A percentile compares a stretch with the other conserved stretches of the same genome.
phyloP scores from a whole-genome alignment of 2,113 vertebrate species.

The Oxyura jamaicensis region DNA sequence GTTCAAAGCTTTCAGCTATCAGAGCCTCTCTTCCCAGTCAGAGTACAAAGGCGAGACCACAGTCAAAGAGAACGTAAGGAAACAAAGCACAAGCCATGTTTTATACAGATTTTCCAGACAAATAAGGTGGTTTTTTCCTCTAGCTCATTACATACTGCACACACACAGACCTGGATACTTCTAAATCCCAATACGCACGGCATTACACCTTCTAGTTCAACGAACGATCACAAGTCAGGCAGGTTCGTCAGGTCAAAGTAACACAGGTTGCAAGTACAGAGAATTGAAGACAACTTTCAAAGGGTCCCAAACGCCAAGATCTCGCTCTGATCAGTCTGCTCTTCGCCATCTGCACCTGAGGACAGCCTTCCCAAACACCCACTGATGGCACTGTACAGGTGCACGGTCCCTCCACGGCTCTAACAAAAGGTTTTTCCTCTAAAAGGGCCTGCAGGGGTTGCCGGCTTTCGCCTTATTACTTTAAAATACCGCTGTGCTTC shows the following conservation, averaged over 20 bases:
- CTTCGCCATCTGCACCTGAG: background rate
- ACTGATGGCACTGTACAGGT: background rate
- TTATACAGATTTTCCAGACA: background rate
- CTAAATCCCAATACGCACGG: background rate
- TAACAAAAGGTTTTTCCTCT: background rate
- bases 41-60: background rate
- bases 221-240: background rate
- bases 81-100: constrained; percentile 34
- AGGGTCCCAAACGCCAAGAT: background rate
- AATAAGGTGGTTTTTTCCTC: background rate
- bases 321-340: background rate
- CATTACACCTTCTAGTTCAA: background rate
- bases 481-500: background rate
- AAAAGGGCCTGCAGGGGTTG: background rate
- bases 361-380: background rate
- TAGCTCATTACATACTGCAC: background rate
- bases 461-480: background rate
- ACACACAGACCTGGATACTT: background rate
- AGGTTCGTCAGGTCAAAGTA: background rate
- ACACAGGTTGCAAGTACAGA: background rate
- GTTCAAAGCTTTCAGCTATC: background rate
- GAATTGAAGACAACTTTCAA: background rate
- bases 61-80: background rate
- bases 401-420: background rate
- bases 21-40: background rate